Base-by-base conservation (phyloP, 2,888 invertebrate genomes). In the Cyclophora punctaria region DNA sequence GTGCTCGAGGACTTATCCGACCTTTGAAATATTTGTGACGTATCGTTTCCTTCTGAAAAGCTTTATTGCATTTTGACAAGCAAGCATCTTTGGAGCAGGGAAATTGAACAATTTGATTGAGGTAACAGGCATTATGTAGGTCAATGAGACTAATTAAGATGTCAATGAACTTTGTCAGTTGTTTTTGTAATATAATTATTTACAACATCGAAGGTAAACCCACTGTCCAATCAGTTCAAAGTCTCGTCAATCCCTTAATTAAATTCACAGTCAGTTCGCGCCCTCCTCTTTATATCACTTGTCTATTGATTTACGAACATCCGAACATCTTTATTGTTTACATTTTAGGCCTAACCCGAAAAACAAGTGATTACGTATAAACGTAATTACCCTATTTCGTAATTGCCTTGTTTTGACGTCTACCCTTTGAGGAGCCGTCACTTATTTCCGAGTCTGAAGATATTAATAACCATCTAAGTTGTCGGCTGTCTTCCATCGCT, bases 351-450 rank as follows among this genome's bases (percentile, higher is more conserved):
- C 63, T 60, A 72, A 71, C 64, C 62, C 58, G 59, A 69, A 73
- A 78, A 73, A 69, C 72, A 75, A 73, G 71, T 82, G 77, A 79
- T 81, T 78, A 82, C 73, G 74, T 77, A 71, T 73, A 80, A 80
- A 85, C 78, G 78, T 82, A 83, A 87, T 86, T 87, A 86, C 79
- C 78, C 76, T 77, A 78, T 83, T 78, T 78, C 75, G 74, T 86
- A 85, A 88, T 87, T 86, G 83, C 79, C 79, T 80, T 86, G 85
- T 87, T 87, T 85, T 86, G 85, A 83, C 79, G 83, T 83, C 73
- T 80, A 84, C 83, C 79, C 85, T 87, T 85, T 84, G 85, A 84
- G 76, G 66, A 76, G 71, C 71, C 75, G 76, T 73, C 80, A 78
- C 78, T 75, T 78, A 80, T 81, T 84, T 83, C 73, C 73, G 77